These are phyloP conservation scores for Characodon lateralis DNA, from an alignment of 2,797 vertebrate species.

Conservation along the genomic window DNA sequence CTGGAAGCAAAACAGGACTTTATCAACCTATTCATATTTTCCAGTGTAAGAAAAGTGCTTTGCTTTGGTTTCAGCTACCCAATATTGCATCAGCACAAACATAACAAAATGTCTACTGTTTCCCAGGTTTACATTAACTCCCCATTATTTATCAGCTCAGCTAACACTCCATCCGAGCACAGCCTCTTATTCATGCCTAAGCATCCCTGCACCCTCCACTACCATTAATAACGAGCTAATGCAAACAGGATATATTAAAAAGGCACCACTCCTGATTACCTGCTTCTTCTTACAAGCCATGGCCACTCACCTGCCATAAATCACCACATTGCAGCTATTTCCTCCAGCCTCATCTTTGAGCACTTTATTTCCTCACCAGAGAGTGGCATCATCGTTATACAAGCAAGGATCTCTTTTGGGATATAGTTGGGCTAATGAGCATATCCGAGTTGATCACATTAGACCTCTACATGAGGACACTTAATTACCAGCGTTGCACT, in stretches of 20 bases:
- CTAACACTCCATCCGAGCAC: constrained; percentile 16
- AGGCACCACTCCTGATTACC: constrained; percentile 64
- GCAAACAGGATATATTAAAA: constrained; percentile 69
- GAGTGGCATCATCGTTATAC: constrained; percentile 71
- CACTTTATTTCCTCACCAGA: constrained; percentile 65
- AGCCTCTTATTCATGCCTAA: constrained; percentile 36
- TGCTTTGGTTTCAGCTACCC: neutral
- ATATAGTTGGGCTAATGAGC: constrained; percentile 81
- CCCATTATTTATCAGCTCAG: constrained; percentile 22
- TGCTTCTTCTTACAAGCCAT: constrained; percentile 66
- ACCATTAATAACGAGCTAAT: constrained; percentile 60
- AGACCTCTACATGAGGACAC: constrained; percentile 81
- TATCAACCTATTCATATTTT: neutral
- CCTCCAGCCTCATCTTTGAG: constrained; percentile 60
- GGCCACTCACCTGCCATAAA: constrained; percentile 72
- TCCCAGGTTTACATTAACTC: constrained; percentile 3
- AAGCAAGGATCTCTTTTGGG: constrained; percentile 73
- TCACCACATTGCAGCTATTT: constrained; percentile 63
- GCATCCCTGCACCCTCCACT: constrained; percentile 37
- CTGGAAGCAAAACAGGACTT: neutral
- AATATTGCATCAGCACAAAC: neutral
- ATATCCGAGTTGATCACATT: constrained; percentile 81
- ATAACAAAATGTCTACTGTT: constrained; percentile 13
- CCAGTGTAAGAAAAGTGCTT: constrained; percentile 4
- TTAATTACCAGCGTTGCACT: constrained; percentile 79